Base-by-base conservation (phyloP, 2,888 invertebrate genomes). In the Aplocera efformata region DNA sequence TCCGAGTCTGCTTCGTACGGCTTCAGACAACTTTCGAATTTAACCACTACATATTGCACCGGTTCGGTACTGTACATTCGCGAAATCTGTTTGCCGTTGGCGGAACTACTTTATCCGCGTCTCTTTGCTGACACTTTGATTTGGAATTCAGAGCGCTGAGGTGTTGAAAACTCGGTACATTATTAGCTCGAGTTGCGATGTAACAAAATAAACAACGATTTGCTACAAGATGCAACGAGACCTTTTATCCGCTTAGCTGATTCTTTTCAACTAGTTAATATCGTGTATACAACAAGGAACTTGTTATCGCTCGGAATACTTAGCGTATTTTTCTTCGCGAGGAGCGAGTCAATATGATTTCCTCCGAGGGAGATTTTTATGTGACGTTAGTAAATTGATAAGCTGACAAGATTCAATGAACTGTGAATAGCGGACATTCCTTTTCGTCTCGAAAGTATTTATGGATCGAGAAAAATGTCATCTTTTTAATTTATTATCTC, bases 11-110 rank as follows among this genome's bases (percentile, higher is more conserved):
- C 55, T 36, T 35, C 53, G 51, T 72, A 72, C 52, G 72, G 72
- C 60, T 73, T 76, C 76, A 66, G 67, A 76, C 72, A 77, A 80
- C 72, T 79, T 76, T 74, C 65, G 44, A 64, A 72, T 65, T 52
- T 51, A 60, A 63, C 60, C 52, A 50, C 58, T 50, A 42, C 52
- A 57, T 58, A 58, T 59, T 61, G 53, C 45, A 35, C 31, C 25
- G 36, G 22, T 34, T 39, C 33, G n/a, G 43, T 23, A 10, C 11
- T 7, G 7, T 22, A 11, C 10, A 10, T 43, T 35, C 34, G 24
- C 29, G 31, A 48, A 44, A 45, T 45, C 42, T 48, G 45, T 45
- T 42, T 43, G 35, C 38, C 8, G 28, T 24, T 36, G 25, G 35
- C 11, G 11, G 21, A 29, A 34, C 47, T 37, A 44, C 31, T 43